A percentile compares a stretch with the other conserved stretches of the same genome.
phyloP scores from a whole-genome alignment of 2,888 invertebrate species.

The Andricus quercusramuli region DNA sequence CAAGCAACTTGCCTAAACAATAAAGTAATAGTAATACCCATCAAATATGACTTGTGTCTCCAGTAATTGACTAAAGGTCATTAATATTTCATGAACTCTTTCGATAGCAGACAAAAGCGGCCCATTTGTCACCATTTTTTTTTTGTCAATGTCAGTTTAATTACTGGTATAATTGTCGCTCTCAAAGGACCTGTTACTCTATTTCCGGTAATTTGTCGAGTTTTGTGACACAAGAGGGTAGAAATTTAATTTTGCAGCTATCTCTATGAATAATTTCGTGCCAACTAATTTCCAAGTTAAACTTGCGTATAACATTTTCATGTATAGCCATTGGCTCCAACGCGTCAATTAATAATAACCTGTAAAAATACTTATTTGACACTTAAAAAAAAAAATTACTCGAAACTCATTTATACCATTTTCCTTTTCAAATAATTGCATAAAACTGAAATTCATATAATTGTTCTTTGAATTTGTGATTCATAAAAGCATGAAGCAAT shows the following conservation, averaged over 20 bases:
- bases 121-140: background rate
- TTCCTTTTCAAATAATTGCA: background rate
- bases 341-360: background rate
- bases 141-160: background rate
- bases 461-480: background rate
- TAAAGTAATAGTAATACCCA: background rate
- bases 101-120: conserved; percentile 4
- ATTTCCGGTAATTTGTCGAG: background rate
- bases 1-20: too few species aligned
- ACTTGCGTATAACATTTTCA: background rate
- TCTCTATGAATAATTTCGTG: background rate
- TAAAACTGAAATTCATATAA: background rate
- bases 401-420: background rate
- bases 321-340: background rate
- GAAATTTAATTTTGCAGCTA: background rate
- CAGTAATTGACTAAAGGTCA: background rate
- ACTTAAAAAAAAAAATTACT: background rate
- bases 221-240: background rate
- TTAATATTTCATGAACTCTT: background rate
- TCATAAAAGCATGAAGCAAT: background rate
- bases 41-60: background rate
- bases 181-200: background rate
- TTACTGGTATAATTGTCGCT: conserved; percentile 5
- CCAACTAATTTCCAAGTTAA: background rate
- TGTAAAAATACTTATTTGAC: background rate